Conservation (phyloP, 2,113 vertebrate genomes). For the Tychaedon coryphoeus region DNA sequence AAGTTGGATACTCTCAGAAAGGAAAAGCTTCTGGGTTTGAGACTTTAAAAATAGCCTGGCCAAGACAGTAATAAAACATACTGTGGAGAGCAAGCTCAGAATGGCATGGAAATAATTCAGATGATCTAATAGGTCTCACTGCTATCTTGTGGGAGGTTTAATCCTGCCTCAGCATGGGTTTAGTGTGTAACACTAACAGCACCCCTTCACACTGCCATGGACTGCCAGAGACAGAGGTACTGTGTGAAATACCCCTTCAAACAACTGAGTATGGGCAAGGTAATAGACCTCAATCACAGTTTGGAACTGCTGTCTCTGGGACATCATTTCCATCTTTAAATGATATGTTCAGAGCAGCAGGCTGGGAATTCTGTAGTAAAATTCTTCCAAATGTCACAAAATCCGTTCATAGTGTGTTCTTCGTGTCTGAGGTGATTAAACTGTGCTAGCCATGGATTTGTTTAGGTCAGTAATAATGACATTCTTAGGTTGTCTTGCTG, state of each 20-base stretch:
- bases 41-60: constrained; percentile 48
- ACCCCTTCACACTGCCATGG: background rate
- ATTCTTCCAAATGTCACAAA: background rate
- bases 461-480: background rate
- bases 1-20: constrained; percentile 47
- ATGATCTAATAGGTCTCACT: constrained; percentile 49
- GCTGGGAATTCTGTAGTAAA: background rate
- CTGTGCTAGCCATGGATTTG: background rate
- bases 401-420: background rate
- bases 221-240: background rate
- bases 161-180: background rate
- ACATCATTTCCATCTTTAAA: background rate
- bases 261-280: background rate
- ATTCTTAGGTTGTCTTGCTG: background rate
- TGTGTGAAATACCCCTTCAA: background rate
- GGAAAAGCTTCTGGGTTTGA: constrained; percentile 43
- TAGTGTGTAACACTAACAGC: background rate
- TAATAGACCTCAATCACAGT: background rate
- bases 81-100: constrained; percentile 17
- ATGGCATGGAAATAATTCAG: constrained; percentile 53
- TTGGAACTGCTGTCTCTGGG: background rate
- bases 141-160: constrained; percentile 1
- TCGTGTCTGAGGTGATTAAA: background rate
- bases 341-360: background rate
- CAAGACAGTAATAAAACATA: constrained; percentile 32